A percentile compares a stretch with the other conserved stretches of the same genome.
Conservation (phyloP, 2,888 invertebrate species). For the Oasisia sp. region DNA sequence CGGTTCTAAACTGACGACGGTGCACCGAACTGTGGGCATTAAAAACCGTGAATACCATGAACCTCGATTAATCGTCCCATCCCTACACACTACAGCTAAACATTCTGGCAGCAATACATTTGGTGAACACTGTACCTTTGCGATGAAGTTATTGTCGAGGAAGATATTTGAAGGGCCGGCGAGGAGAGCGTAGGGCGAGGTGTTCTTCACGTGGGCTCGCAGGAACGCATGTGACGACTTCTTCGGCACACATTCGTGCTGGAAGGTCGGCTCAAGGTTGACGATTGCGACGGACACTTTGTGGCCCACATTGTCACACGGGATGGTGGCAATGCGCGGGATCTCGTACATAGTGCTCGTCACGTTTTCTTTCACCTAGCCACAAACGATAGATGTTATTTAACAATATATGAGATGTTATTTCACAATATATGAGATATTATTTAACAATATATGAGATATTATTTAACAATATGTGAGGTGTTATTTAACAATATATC, state of each 20-base stretch:
- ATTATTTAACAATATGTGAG: too few species aligned
- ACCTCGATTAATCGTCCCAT: too few species aligned
- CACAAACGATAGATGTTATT: not conserved
- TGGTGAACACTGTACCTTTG: slow-evolving; percentile 50
- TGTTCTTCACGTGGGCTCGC: slow-evolving; percentile 64
- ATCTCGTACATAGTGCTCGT: slow-evolving; percentile 64
- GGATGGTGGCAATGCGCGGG: slow-evolving; percentile 60
- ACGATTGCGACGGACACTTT: slow-evolving; percentile 61
- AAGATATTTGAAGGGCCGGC: slow-evolving; percentile 65
- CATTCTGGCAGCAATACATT: not conserved
- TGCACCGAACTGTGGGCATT: too few species aligned
- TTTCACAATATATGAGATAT: too few species aligned
- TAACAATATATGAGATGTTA: not conserved
- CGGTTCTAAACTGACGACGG: too few species aligned
- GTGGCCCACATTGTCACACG: slow-evolving; percentile 62
- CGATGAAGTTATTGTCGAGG: slow-evolving; percentile 67
- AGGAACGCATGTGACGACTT: slow-evolving; percentile 62
- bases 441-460: too few species aligned
- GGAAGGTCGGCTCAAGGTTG: slow-evolving; percentile 62
- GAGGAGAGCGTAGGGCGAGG: slow-evolving; percentile 61
- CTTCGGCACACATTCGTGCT: slow-evolving; percentile 63
- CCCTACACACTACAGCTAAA: not conserved
- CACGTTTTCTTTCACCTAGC: slow-evolving; percentile 58
- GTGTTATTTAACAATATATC: too few species aligned
- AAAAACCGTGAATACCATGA: too few species aligned